Evolutionary conservation across 2,888 invertebrate species (phyloP), one percentile per base, ranked within the genome.

Genomic region (Hybos culiciformis): DNA sequence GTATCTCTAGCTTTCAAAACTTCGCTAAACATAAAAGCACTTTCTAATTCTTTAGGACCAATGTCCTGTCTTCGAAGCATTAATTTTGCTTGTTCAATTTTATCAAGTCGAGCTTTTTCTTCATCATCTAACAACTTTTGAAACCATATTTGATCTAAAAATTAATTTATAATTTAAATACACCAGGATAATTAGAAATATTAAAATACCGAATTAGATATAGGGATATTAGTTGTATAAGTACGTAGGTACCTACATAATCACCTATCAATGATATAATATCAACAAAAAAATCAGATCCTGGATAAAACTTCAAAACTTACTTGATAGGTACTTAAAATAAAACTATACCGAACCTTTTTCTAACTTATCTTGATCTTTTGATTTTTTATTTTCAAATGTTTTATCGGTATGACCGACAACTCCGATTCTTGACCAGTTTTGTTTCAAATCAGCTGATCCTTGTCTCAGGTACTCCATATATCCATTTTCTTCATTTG

Each of bases 401-500:
- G 5, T 38, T 11, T 18, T 3, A 14, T n/a, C 17, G 5, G 5
- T 4, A 21, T 9, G 3, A 21, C 18, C 37, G 14, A 31, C 21
- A 11, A 4, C 21, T 17, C 23, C 24, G 15, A 14, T 62, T 34
- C 67, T 63, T n/a, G 58, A 60, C 69, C 68, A 72, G 41, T 55
- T 57, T 48, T 60, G 59, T 0, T 64, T 68, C 62, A 71, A 62
- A 9, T 57, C 56, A 33, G 63, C 58, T 1, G 67, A 68, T 1
- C 59, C 66, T 14, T 67, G 56, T 43, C 66, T 66, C 20, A 70
- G 47, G 31, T 63, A 59, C 32, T 59, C 54, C 34, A 58, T 61
- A 19, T 62, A 57, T 7, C 60, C 63, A 9, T 56, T 51, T 33
- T 70, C 68, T 26, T 61, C 58, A 3, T 66, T 66, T 1, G 49